phyloP scores from a whole-genome alignment of 23 tunicate genomes.

The Halocynthia aurantium region DNA sequence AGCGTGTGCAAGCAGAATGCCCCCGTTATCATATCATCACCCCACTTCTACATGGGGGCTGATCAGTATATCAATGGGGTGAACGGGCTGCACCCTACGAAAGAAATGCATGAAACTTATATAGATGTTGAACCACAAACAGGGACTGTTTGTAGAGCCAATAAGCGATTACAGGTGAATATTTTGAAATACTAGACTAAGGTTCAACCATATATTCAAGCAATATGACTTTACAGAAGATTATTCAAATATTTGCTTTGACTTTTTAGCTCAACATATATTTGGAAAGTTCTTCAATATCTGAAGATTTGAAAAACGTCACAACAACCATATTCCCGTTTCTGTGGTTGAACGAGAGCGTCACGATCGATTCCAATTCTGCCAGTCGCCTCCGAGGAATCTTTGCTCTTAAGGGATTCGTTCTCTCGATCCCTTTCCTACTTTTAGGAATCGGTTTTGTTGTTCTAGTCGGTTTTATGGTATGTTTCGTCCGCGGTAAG shows the following conservation, averaged over 20 bases:
- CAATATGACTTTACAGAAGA: no score
- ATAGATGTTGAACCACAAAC: conserved; percentile 76
- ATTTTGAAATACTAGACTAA: background rate
- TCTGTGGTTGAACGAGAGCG: conserved; percentile 25
- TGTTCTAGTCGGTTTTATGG: background rate
- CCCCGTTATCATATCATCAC: conserved; percentile 61
- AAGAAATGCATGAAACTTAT: conserved; percentile 54
- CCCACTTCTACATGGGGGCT: conserved; percentile 85
- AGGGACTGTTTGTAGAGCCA: conserved; percentile 5
- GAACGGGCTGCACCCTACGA: conserved; percentile 41
- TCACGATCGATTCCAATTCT: background rate
- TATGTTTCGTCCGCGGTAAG: background rate
- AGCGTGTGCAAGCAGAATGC: conserved; percentile 85
- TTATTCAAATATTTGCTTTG: background rate
- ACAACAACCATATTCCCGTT: background rate
- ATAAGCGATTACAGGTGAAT: conserved; percentile 15
- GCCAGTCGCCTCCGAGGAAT: conserved; percentile 13
- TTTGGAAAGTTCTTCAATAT: background rate
- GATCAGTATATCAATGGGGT: conserved; percentile 56
- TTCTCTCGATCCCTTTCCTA: conserved; percentile 2
- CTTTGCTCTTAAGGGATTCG: background rate
- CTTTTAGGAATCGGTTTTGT: conserved; percentile 14
- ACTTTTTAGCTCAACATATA: conserved; percentile 15
- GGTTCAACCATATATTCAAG: no score
- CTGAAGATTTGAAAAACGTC: background rate